phyloP scores from a whole-genome alignment of 2,888 invertebrate genomes.

The Dryobotodes eremita region DNA sequence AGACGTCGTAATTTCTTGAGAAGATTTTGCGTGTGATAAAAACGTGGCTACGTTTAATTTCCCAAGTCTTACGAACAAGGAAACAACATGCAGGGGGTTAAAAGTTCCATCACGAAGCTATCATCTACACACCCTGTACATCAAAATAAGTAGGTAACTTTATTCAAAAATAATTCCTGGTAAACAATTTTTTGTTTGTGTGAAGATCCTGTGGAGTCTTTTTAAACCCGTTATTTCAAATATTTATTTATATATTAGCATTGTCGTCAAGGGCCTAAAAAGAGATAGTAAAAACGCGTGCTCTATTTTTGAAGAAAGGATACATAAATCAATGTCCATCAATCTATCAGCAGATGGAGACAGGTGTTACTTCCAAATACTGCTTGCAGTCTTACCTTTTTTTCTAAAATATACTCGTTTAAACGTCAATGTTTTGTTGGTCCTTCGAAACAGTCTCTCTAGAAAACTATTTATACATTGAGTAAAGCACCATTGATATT shows the following conservation, averaged over 20 bases:
- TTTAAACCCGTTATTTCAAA: not conserved
- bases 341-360: slow-evolving; percentile 24
- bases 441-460: not conserved
- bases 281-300: not conserved
- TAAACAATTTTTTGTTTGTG: no score
- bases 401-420: slow-evolving; percentile 5
- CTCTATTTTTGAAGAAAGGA: not conserved
- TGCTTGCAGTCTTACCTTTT: slow-evolving; percentile 14
- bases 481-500: not conserved
- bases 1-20: slow-evolving; percentile 20
- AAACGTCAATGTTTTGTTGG: not conserved
- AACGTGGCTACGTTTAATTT: slow-evolving; percentile 9
- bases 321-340: slow-evolving; percentile 54
- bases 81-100: not conserved
- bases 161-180: no score
- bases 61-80: not conserved
- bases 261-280: not conserved
- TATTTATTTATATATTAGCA: not conserved
- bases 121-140: not conserved
- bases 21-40: slow-evolving; percentile 30
- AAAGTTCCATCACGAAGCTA: not conserved
- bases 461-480: not conserved
- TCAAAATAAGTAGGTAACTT: no score
- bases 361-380: slow-evolving; percentile 34
- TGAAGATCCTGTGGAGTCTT: no score